phyloP scores from a whole-genome alignment of 2,113 vertebrate genomes.

The Nothoprocta perdicaria region DNA sequence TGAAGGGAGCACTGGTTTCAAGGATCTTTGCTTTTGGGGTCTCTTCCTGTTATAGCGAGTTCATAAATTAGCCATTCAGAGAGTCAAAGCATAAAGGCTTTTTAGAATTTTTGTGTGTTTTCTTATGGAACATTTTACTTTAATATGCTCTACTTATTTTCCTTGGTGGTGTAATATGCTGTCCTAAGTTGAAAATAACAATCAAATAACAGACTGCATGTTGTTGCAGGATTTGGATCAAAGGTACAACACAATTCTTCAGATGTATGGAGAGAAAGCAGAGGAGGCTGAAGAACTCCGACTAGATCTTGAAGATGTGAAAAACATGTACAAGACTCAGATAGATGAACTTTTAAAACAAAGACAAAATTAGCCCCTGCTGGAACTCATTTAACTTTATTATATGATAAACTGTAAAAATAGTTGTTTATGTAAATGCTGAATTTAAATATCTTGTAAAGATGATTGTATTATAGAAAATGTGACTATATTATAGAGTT shows the following conservation, averaged over 20 bases:
- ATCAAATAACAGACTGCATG: background rate
- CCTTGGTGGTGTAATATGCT: background rate
- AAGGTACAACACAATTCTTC: conserved; percentile 97
- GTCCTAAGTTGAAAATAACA: background rate
- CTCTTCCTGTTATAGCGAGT: background rate
- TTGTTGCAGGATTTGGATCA: conserved; percentile 93
- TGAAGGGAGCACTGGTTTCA: background rate
- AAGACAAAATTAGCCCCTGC: conserved; percentile 74
- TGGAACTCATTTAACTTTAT: background rate
- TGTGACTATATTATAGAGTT: conserved; percentile 70
- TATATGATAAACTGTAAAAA: conserved; percentile 61
- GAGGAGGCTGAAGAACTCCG: conserved; percentile 96
- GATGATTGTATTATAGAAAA: conserved; percentile 74
- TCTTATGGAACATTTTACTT: background rate
- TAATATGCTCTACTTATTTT: background rate
- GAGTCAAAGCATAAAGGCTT: background rate
- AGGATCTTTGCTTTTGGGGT: background rate
- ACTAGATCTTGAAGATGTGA: conserved; percentile 96
- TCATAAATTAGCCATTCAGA: background rate
- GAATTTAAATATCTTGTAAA: conserved; percentile 73
- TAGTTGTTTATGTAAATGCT: conserved; percentile 66
- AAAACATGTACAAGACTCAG: conserved; percentile 98
- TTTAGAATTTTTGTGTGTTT: background rate
- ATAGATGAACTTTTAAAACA: conserved; percentile 95
- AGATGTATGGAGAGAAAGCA: conserved; percentile 99